phyloP scores from a whole-genome alignment of 2,113 vertebrate species.

The Nibea coibor region DNA sequence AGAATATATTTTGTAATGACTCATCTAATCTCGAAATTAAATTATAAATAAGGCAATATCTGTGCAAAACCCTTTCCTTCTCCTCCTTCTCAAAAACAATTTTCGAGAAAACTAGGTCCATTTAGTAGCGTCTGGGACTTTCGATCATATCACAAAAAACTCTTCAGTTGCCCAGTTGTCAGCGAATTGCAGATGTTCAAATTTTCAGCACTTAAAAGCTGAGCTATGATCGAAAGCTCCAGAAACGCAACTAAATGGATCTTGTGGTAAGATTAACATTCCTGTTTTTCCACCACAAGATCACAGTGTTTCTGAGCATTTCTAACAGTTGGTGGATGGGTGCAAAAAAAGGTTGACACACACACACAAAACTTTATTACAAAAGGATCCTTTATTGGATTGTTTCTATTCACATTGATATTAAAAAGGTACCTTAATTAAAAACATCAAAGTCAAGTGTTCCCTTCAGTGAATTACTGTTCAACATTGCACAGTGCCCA shows the following conservation, averaged over 20 bases:
- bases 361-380: background rate
- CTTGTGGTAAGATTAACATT: background rate
- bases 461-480: conserved; percentile 28
- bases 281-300: background rate
- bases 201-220: background rate
- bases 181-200: background rate
- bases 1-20: too few species aligned
- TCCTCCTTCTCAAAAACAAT: too few species aligned
- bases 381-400: conserved; percentile 55
- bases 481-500: conserved; percentile 75
- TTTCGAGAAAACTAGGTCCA: background rate
- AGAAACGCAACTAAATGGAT: background rate
- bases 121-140: background rate
- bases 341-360: background rate
- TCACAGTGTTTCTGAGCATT: background rate
- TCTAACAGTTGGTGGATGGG: background rate
- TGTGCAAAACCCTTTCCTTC: too few species aligned
- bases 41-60: too few species aligned
- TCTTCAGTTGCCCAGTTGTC: background rate
- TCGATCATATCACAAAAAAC: background rate
- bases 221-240: background rate
- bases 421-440: conserved; percentile 19
- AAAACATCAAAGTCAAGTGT: conserved; percentile 39
- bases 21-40: too few species aligned
- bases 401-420: conserved; percentile 49